Evolutionary conservation across 2,797 vertebrate genomes (phyloP).

Genomic region (Girardinus metallicus): DNA sequence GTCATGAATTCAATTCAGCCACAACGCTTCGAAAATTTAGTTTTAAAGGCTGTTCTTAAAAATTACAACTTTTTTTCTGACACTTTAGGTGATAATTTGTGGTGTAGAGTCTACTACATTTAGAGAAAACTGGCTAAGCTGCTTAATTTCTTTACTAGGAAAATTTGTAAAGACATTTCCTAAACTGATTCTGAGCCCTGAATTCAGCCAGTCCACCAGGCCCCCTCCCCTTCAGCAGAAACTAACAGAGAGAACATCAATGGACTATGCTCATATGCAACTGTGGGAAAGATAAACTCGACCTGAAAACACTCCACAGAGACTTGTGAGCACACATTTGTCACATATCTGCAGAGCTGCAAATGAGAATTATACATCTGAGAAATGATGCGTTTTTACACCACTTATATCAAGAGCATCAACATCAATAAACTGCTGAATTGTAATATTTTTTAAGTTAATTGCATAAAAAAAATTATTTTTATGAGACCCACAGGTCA

Average conservation of each 20-base stretch:
- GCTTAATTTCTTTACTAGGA: background rate
- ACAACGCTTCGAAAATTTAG: background rate
- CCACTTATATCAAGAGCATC: background rate
- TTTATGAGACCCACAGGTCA: background rate
- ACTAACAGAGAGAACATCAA: slow-evolving; percentile 16
- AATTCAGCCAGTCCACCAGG: background rate
- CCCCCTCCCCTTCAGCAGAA: background rate
- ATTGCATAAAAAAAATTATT: background rate
- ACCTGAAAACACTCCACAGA: slow-evolving; percentile 3
- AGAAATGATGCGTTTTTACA: background rate
- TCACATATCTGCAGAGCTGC: background rate
- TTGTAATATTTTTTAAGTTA: background rate
- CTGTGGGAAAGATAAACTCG: slow-evolving; percentile 45
- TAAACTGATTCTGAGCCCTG: background rate
- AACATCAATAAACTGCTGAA: background rate
- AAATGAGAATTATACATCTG: background rate
- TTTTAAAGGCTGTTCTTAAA: background rate
- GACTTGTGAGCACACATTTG: background rate
- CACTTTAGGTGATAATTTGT: background rate
- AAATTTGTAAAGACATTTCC: background rate
- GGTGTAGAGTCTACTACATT: background rate
- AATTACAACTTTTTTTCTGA: background rate
- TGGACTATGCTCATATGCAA: background rate
- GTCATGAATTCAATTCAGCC: slow-evolving; percentile 10
- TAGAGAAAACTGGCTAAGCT: background rate